These are phyloP conservation scores for Drosophila willistoni DNA, from an alignment of 1,140 invertebrate species.

Conservation along the genomic window DNA sequence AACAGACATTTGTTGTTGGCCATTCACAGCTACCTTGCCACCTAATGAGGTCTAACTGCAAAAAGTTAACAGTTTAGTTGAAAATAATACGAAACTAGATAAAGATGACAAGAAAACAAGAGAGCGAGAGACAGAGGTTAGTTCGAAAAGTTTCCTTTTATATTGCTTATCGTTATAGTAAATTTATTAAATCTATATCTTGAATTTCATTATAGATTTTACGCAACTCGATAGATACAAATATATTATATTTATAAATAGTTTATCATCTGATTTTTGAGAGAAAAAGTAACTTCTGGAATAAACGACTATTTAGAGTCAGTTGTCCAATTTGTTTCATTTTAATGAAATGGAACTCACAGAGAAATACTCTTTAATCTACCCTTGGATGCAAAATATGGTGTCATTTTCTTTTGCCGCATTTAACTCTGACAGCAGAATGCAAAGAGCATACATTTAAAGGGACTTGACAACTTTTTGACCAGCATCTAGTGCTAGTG, in stretches of 20 bases:
- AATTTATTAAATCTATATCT: too few species aligned
- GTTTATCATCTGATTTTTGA: too few species aligned
- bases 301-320: too few species aligned
- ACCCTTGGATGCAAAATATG: constrained; percentile 22
- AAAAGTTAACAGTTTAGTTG: constrained; percentile 56
- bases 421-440: background rate
- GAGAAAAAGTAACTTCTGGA: too few species aligned
- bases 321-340: too few species aligned
- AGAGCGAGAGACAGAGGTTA: constrained; percentile 17
- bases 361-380: background rate
- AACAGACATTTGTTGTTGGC: constrained; percentile 22
- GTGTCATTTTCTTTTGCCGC: constrained; percentile 18
- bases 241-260: too few species aligned
- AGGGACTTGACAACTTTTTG: constrained; percentile 27
- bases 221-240: too few species aligned
- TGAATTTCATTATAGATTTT: too few species aligned
- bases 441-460: constrained; percentile 32
- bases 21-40: constrained; percentile 40
- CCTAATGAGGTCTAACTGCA: constrained; percentile 50
- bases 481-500: background rate
- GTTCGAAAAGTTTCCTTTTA: constrained; percentile 3
- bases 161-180: too few species aligned
- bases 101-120: constrained; percentile 41
- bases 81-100: constrained; percentile 42
- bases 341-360: too few species aligned